Evolutionary conservation across 2,888 invertebrate species (phyloP).

Genomic region (Ectemnius continuus): DNA sequence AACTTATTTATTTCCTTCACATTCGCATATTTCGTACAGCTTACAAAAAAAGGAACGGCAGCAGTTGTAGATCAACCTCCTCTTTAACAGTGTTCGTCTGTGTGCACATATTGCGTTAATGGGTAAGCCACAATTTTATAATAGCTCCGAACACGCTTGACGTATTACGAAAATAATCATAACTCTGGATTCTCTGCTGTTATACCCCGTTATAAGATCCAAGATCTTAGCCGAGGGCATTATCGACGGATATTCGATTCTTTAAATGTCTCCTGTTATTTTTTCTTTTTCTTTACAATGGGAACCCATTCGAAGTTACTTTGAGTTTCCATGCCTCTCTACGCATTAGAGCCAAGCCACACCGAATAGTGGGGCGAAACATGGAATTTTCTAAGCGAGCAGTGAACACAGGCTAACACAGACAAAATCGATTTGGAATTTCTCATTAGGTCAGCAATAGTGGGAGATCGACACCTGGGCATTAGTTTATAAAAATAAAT

Average conservation of each 20-base stretch:
- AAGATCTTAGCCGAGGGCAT: too few relatives aligned
- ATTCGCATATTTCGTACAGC: conserved; percentile 48
- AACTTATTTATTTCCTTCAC: conserved; percentile 49
- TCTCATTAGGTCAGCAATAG: conserved; percentile 15
- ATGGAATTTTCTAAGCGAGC: neutral
- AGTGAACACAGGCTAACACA: neutral
- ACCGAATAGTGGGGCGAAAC: neutral
- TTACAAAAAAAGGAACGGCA: conserved; percentile 43
- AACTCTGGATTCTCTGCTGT: conserved; percentile 28
- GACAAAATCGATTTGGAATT: neutral
- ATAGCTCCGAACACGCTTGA: conserved; percentile 31
- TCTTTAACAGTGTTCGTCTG: conserved; percentile 53
- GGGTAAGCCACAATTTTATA: conserved; percentile 20
- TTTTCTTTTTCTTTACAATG: too few relatives aligned
- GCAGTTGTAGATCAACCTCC: conserved; percentile 60
- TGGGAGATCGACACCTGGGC: conserved; percentile 33
- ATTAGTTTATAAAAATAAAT: conserved; percentile 51
- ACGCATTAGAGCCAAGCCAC: neutral
- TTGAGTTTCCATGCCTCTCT: too few relatives aligned
- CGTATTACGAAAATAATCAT: conserved; percentile 55
- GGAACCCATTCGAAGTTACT: neutral
- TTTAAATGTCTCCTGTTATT: neutral
- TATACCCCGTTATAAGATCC: too few relatives aligned
- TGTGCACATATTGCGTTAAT: conserved; percentile 43
- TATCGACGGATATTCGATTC: conserved; percentile 2